A percentile compares a stretch with the other conserved stretches of the same genome.
These are phyloP conservation scores for Chamaea fasciata DNA, from an alignment of 2,113 vertebrate genomes.

Conservation along the genomic window DNA sequence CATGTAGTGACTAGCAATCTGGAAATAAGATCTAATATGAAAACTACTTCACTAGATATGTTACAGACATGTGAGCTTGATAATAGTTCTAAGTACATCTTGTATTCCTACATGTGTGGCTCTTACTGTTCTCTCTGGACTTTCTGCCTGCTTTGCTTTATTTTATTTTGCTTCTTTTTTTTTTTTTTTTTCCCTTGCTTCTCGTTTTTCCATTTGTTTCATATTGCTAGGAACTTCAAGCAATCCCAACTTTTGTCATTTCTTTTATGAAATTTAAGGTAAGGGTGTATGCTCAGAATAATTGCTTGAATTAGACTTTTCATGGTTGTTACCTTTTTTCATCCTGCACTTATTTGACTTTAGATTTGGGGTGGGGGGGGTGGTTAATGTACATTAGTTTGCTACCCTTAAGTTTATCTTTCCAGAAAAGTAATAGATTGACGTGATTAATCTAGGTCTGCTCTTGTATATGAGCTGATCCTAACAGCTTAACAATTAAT, in stretches of 20 bases:
- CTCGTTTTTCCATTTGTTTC: constrained; percentile 58
- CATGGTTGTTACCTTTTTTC: neutral
- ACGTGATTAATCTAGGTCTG: neutral
- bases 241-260: constrained; percentile 85
- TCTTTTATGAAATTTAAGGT: constrained; percentile 85
- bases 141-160: constrained; percentile 18
- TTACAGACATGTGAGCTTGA: neutral
- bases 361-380: fast-evolving
- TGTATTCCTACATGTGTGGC: neutral
- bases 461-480: neutral
- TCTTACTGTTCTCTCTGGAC: constrained; percentile 9
- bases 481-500: neutral
- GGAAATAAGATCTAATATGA: neutral
- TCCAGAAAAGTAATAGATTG: constrained; percentile 69
- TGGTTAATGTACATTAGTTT: neutral
- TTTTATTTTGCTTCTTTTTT: constrained; percentile 37
- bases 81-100: neutral
- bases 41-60: neutral
- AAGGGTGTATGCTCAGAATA: constrained; percentile 70
- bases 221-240: constrained; percentile 80
- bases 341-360: neutral
- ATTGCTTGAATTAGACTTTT: neutral
- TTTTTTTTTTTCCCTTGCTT: neutral
- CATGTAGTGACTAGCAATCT: neutral
- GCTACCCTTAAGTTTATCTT: neutral